Conservation (phyloP, 2,113 vertebrate species). For the Sceloporus tristichus region DNA sequence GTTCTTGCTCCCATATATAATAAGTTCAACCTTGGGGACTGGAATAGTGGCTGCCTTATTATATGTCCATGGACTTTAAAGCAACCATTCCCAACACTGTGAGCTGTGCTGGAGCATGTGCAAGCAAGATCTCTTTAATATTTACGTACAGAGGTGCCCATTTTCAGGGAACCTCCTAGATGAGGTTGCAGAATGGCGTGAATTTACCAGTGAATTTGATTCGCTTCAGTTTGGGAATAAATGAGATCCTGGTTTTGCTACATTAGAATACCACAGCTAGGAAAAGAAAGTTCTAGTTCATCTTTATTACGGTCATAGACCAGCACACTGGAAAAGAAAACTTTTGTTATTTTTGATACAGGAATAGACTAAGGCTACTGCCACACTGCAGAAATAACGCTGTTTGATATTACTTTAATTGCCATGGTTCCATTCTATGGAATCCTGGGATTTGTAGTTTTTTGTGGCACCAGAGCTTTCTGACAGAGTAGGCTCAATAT, state of each 20-base stretch:
- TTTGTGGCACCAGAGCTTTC: too few species aligned
- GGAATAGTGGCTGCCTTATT: constrained; percentile 68
- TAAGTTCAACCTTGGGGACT: constrained; percentile 64
- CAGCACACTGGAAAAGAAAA: neutral
- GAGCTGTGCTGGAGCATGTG: constrained; percentile 56
- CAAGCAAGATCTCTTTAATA: constrained; percentile 69
- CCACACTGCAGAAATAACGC: neutral
- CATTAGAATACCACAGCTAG: neutral
- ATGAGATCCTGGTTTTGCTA: neutral
- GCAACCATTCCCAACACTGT: constrained; percentile 34
- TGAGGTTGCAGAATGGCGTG: neutral
- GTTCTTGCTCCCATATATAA: constrained; percentile 58
- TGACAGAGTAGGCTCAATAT: too few species aligned
- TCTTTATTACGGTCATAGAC: neutral
- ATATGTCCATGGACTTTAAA: constrained; percentile 55
- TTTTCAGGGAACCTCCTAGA: neutral
- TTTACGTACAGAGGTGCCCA: constrained; percentile 51
- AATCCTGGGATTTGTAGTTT: too few species aligned
- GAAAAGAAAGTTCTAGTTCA: too few species aligned
- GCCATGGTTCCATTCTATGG: too few species aligned
- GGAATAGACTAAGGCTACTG: neutral
- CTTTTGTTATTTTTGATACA: neutral
- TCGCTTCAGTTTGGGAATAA: neutral
- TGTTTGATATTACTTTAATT: too few species aligned
- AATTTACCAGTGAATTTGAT: neutral